A percentile compares a stretch with the other conserved stretches of the same genome.
phyloP scores from a whole-genome alignment of 1,140 invertebrate species.

The Pseudoatta argentina region DNA sequence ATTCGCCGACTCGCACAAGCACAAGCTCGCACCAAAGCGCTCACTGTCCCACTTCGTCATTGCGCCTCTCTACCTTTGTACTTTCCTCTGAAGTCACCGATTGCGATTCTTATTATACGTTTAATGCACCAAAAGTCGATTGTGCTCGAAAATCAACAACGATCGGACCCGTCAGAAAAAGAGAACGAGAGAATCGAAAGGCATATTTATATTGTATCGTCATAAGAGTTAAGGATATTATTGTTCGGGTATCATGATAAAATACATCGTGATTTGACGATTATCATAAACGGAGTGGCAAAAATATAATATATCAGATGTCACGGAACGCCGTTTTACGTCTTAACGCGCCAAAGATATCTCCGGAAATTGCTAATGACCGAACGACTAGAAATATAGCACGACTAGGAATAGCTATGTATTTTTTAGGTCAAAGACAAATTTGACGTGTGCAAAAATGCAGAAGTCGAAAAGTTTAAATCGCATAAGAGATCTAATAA shows the following conservation, averaged over 20 bases:
- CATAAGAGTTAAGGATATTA: slow-evolving; percentile 26
- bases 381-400: neutral
- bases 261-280: slow-evolving; percentile 4
- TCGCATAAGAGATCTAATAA: neutral
- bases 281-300: neutral
- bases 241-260: slow-evolving; percentile 36
- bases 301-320: slow-evolving; percentile 3
- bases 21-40: slow-evolving; percentile 4
- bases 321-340: neutral
- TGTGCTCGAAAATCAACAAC: slow-evolving; percentile 66
- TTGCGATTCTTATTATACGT: slow-evolving; percentile 55
- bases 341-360: slow-evolving; percentile 20
- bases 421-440: slow-evolving; percentile 60
- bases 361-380: slow-evolving; percentile 6
- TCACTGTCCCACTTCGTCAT: slow-evolving; percentile 33
- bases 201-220: slow-evolving; percentile 51
- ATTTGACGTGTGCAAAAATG: neutral
- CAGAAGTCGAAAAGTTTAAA: neutral
- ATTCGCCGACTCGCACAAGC: slow-evolving; percentile 36
- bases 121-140: slow-evolving; percentile 68
- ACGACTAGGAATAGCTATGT: neutral
- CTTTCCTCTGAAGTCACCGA: slow-evolving; percentile 45
- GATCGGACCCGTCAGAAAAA: slow-evolving; percentile 66
- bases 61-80: slow-evolving; percentile 20
- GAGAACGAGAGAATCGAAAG: slow-evolving; percentile 41